phyloP scores from a whole-genome alignment of 2,888 invertebrate species.

The Eumerus sabulonum region DNA sequence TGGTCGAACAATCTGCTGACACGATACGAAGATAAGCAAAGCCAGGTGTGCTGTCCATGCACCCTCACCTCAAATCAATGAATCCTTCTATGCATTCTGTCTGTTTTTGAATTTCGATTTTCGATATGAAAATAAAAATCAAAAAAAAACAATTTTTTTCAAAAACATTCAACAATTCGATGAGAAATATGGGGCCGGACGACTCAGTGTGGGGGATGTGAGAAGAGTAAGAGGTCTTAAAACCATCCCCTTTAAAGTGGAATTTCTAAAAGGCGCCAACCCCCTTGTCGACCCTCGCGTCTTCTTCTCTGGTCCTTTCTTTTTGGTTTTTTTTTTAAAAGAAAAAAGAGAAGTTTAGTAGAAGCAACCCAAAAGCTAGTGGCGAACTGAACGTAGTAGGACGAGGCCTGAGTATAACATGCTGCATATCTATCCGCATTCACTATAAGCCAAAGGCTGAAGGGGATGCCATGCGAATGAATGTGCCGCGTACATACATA shows the following conservation, averaged over 20 bases:
- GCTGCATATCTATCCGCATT: slow-evolving; percentile 49
- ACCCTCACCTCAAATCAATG: neutral
- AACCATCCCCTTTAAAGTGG: slow-evolving; percentile 62
- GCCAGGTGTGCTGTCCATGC: slow-evolving; percentile 34
- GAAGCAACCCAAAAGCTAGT: slow-evolving; percentile 68
- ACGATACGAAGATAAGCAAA: slow-evolving; percentile 13
- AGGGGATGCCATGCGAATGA: slow-evolving; percentile 61
- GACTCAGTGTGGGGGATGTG: slow-evolving; percentile 7
- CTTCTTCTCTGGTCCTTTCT: neutral
- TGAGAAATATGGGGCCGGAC: slow-evolving; percentile 15
- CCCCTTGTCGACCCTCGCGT: slow-evolving; percentile 28
- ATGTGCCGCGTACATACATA: slow-evolving; percentile 9
- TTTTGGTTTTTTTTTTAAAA: slow-evolving; percentile 11
- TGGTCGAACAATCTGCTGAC: slow-evolving; percentile 40
- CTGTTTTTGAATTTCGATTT: slow-evolving; percentile 43
- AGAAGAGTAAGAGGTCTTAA: slow-evolving; percentile 47
- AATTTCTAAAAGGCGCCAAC: slow-evolving; percentile 61
- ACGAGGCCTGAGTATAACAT: slow-evolving; percentile 1
- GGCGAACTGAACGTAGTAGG: slow-evolving; percentile 41
- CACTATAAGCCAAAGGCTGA: slow-evolving; percentile 60
- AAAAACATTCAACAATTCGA: slow-evolving; percentile 63
- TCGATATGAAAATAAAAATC: slow-evolving; percentile 6
- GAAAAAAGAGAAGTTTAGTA: slow-evolving; percentile 48
- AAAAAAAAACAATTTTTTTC: slow-evolving; percentile 49
- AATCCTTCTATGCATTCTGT: neutral